Evolutionary conservation across 1,140 invertebrate genomes (phyloP).

Genomic region (Zaprionus lachaisei): DNA sequence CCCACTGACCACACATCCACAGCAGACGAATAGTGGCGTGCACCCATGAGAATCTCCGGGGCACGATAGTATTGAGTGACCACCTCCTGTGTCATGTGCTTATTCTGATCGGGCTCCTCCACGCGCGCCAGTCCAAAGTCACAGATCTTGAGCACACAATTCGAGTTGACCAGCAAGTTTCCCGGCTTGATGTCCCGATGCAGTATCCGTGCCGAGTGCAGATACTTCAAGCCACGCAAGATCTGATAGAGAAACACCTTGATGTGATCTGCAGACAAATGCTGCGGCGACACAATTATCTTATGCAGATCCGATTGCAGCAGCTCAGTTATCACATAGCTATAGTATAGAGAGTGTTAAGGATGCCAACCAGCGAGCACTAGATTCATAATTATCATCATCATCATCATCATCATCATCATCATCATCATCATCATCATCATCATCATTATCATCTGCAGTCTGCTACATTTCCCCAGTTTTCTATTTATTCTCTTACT

Average conservation of each 20-base stretch:
- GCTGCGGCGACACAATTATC: constrained; percentile 99
- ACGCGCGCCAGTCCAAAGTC: constrained; percentile 97
- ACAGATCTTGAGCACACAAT: constrained; percentile 99
- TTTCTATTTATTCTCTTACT: neutral
- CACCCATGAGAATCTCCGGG: constrained; percentile 99
- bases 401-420: neutral
- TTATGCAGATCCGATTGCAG: constrained; percentile 99
- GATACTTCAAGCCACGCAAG: constrained; percentile 98
- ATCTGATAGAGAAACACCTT: constrained; percentile 99
- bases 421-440: too few relatives aligned
- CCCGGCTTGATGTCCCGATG: constrained; percentile 99
- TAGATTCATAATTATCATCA: neutral
- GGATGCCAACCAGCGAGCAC: constrained; percentile 26
- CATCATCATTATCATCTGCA: neutral
- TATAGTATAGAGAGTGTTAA: constrained; percentile 84
- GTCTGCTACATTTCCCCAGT: neutral
- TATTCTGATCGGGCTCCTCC: constrained; percentile 95
- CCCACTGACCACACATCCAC: constrained; percentile 99
- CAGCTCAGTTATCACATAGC: constrained; percentile 99
- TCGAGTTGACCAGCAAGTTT: constrained; percentile 98
- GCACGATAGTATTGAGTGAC: constrained; percentile 99
- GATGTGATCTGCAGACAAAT: constrained; percentile 99
- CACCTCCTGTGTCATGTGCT: constrained; percentile 99
- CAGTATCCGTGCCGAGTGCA: constrained; percentile 98
- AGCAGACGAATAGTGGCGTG: constrained; percentile 97